phyloP scores from a whole-genome alignment of 2,888 invertebrate species.

The Nemurella pictetii region DNA sequence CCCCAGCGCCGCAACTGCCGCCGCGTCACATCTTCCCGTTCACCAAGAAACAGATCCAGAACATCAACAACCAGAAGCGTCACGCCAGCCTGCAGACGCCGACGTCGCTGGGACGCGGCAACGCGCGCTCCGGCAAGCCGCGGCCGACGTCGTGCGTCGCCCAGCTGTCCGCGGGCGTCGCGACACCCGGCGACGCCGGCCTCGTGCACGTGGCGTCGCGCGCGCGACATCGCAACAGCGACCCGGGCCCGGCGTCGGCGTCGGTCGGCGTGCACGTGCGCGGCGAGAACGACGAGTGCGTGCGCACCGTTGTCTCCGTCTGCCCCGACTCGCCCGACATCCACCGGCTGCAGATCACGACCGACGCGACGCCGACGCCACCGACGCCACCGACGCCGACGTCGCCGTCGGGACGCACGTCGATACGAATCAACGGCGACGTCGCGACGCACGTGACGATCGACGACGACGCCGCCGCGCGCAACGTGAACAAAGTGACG shows the following conservation, averaged over 20 bases:
- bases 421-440: background rate
- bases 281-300: background rate
- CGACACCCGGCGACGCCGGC: background rate
- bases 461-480: slow-evolving; percentile 21
- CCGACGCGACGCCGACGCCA: slow-evolving; percentile 41
- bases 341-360: slow-evolving; percentile 50
- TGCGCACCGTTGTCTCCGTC: slow-evolving; percentile 39
- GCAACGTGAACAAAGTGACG: slow-evolving; percentile 52
- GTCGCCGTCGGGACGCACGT: slow-evolving; percentile 48
- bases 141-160: slow-evolving; percentile 42
- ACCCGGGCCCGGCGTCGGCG: slow-evolving; percentile 35
- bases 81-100: slow-evolving; percentile 15
- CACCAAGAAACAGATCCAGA: slow-evolving; percentile 45
- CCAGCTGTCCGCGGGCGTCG: background rate
- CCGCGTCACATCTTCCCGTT: slow-evolving; percentile 46
- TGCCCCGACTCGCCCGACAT: slow-evolving; percentile 49
- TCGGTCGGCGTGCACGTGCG: slow-evolving; percentile 19
- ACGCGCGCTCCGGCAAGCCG: slow-evolving; percentile 38
- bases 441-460: slow-evolving; percentile 34
- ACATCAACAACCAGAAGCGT: slow-evolving; percentile 43
- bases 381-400: slow-evolving; percentile 72
- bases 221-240: slow-evolving; percentile 40
- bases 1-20: slow-evolving; percentile 44
- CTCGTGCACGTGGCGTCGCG: background rate
- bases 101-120: slow-evolving; percentile 24